Evolutionary conservation across 2,113 vertebrate species (phyloP), one percentile per base, ranked within the genome.

Genomic region (Lagopus muta): DNA sequence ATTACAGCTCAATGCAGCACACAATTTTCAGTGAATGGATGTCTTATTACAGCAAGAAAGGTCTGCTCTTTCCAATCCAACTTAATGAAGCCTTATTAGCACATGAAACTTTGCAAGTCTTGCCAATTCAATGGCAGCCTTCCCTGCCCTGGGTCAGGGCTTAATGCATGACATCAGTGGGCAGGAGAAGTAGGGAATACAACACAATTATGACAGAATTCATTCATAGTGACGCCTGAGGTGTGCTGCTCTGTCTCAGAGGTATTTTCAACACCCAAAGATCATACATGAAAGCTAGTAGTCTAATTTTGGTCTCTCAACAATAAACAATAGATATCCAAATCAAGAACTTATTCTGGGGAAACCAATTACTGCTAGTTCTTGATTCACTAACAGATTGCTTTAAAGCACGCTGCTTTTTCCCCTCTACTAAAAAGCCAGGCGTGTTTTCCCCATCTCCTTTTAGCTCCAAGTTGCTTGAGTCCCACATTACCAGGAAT

Each of bases 21-120:
- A 81, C 2, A 1, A 13, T 21, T 57, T 65, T 48, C 54, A 95
- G 58, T 36, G 80, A 87, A 79, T 2, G 45, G 16, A 38, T 72
- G 75, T 92, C 64, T 85, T 64, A 87, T 81, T 83, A 67, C n/a
- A 81, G 50, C 72, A 90, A 52, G 52, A 83, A 61, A 85, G 40
- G 34, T 65, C 60, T 61, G 80, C 47, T 83, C 24, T 86, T 27
- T 54, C 40, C 65, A 60, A 74, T 74, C 79, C 64, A 80, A n/a
- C 57, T 52, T 80, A 94, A 90, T 28, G n/a, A 86, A 65, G 48
- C 61, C 32, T 74, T 48, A 71, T 82, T 60, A 85, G 42, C 24
- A 9, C 40, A 84, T 90, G 11, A 75, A 70, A 43, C 38, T 73
- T 64, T 4, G 13, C 58, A 76, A 76, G 47, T 21, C 65, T 20